These are phyloP conservation scores for Chymomyza caudatula DNA, from an alignment of 2,888 invertebrate genomes.

Conservation along the genomic window DNA sequence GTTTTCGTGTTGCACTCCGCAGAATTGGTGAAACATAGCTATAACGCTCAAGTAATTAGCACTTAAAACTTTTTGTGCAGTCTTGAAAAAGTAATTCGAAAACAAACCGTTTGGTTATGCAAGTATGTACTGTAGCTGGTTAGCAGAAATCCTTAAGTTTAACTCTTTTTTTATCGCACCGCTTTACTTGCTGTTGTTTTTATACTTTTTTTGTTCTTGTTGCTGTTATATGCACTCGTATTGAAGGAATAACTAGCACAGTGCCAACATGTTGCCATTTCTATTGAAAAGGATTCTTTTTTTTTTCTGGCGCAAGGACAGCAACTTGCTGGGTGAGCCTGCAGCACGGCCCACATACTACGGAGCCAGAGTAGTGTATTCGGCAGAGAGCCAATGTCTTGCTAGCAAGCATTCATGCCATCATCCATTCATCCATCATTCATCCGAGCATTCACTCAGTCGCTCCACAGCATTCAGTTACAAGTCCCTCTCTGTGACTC, in stretches of 20 bases:
- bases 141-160: background rate
- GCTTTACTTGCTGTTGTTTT: background rate
- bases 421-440: constrained; percentile 34
- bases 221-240: constrained; percentile 9
- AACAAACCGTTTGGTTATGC: too few relatives aligned
- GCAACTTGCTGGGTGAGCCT: constrained; percentile 11
- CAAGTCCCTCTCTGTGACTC: background rate
- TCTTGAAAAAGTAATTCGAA: too few relatives aligned
- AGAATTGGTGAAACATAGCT: too few relatives aligned
- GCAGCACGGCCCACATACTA: background rate
- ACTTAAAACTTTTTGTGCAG: too few relatives aligned
- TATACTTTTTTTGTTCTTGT: background rate
- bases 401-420: background rate
- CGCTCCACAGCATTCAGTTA: background rate
- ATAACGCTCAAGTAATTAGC: too few relatives aligned
- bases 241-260: constrained; percentile 33
- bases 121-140: background rate
- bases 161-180: background rate
- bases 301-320: constrained; percentile 56
- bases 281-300: constrained; percentile 58
- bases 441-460: constrained; percentile 28
- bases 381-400: background rate
- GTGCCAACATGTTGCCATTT: constrained; percentile 28
- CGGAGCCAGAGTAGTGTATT: background rate
- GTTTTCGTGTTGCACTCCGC: too few relatives aligned